These are phyloP conservation scores for Dryococelus australis DNA, from an alignment of 2,888 invertebrate species.

Conservation along the genomic window DNA sequence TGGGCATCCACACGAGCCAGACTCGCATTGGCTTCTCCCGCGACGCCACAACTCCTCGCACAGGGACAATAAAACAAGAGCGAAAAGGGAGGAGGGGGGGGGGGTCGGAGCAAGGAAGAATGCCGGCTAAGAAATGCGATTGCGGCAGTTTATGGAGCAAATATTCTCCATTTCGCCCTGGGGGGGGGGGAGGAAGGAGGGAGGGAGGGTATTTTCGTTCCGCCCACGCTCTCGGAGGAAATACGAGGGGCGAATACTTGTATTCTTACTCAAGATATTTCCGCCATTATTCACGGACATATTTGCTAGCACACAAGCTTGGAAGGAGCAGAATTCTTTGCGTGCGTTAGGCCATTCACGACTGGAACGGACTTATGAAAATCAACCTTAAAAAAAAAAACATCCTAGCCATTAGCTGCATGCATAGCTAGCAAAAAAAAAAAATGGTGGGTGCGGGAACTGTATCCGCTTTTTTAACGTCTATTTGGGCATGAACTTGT, in stretches of 20 bases:
- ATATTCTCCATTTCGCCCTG: neutral
- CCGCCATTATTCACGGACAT: neutral
- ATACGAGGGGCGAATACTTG: neutral
- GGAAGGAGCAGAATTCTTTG: neutral
- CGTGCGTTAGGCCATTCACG: too few species aligned
- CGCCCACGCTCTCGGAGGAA: neutral
- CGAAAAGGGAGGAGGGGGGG: neutral
- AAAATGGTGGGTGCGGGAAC: too few species aligned
- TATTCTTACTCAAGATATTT: neutral
- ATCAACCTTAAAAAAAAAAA: too few species aligned
- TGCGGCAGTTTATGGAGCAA: neutral
- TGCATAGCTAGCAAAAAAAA: too few species aligned
- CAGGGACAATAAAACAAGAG: neutral
- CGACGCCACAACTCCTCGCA: too few species aligned
- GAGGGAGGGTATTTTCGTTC: neutral
- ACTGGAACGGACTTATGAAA: too few species aligned
- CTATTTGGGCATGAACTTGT: too few species aligned
- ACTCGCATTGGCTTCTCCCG: too few species aligned
- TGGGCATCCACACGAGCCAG: too few species aligned
- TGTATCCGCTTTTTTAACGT: too few species aligned
- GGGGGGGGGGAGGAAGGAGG: neutral
- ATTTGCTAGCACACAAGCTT: neutral
- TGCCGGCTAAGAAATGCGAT: neutral
- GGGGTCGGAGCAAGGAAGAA: neutral
- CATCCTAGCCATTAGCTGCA: too few species aligned